These are phyloP conservation scores for Agrochola lychnidis DNA, from an alignment of 2,888 invertebrate species.

Conservation along the genomic window DNA sequence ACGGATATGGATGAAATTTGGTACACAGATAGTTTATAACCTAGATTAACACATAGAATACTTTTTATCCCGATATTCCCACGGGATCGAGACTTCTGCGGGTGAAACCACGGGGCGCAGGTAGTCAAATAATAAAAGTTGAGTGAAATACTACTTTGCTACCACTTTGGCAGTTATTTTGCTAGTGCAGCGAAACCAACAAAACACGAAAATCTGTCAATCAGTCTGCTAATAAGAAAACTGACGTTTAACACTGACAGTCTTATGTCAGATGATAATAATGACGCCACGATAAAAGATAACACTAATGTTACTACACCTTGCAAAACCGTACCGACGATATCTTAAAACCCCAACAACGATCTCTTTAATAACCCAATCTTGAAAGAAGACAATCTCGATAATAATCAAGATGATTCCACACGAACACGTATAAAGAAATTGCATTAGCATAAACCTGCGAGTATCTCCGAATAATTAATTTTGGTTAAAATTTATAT, in stretches of 20 bases:
- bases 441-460: constrained; percentile 61
- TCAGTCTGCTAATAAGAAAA: not conserved
- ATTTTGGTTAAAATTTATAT: constrained; percentile 59
- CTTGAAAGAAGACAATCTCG: constrained; percentile 27
- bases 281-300: constrained; percentile 7
- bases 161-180: not conserved
- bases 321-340: constrained; percentile 19
- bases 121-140: no score
- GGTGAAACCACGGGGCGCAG: no score
- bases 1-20: no score
- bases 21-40: no score
- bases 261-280: not conserved
- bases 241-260: not conserved
- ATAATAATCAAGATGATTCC: constrained; percentile 42
- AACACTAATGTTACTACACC: not conserved
- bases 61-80: no score
- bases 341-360: constrained; percentile 13
- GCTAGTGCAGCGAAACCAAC: not conserved
- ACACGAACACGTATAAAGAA: constrained; percentile 44
- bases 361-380: constrained; percentile 22
- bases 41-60: no score
- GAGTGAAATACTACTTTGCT: not conserved
- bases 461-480: constrained; percentile 49
- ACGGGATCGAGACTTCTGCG: no score
- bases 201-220: not conserved